Percentiles rank a stretch among this genome's conserved stretches.
phyloP scores from a whole-genome alignment of 2,888 invertebrate species.

The Netelia fuscicornis region DNA sequence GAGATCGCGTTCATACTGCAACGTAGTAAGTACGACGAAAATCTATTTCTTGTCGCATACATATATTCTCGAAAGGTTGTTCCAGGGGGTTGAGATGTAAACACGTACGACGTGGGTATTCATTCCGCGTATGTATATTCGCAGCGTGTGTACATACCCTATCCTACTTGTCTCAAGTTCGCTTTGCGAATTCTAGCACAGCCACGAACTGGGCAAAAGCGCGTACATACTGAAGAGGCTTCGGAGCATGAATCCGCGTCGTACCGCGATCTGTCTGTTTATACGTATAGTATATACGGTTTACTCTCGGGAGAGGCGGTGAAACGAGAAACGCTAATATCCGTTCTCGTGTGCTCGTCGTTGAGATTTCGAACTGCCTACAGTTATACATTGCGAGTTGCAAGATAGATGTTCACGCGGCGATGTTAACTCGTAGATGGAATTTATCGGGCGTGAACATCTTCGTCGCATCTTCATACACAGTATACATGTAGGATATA shows the following conservation, averaged over 20 bases:
- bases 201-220: constrained; percentile 22
- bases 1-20: constrained; percentile 12
- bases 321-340: constrained; percentile 60
- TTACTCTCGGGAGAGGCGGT: constrained; percentile 28
- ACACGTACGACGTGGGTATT: not conserved
- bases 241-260: constrained; percentile 40
- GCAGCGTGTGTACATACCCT: not conserved
- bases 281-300: constrained; percentile 27
- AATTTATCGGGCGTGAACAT: constrained; percentile 30
- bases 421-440: constrained; percentile 13
- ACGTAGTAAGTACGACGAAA: not conserved
- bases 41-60: constrained; percentile 2
- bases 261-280: constrained; percentile 27
- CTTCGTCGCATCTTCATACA: constrained; percentile 20
- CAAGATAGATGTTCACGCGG: not conserved
- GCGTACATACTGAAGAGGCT: constrained; percentile 34
- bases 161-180: constrained; percentile 23
- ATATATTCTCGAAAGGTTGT: constrained; percentile 24
- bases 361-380: not conserved
- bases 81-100: constrained; percentile 32
- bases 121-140: constrained; percentile 14
- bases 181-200: not conserved
- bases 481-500: not conserved
- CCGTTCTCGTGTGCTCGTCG: constrained; percentile 40
- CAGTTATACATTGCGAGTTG: not conserved